These are phyloP conservation scores for Ginglymostoma cirratum DNA, from an alignment of 2,113 vertebrate species.

Conservation along the genomic window DNA sequence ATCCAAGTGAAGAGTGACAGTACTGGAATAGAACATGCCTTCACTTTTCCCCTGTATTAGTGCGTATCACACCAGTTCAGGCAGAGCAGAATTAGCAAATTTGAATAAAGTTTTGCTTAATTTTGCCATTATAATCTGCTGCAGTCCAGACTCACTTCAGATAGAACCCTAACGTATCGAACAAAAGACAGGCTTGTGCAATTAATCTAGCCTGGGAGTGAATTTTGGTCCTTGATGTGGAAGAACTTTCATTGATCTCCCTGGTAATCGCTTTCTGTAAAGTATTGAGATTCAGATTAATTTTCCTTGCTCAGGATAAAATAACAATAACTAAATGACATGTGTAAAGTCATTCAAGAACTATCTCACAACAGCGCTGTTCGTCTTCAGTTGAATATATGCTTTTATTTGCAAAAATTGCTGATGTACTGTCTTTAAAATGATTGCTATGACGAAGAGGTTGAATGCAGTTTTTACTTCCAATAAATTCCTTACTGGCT, in stretches of 20 bases:
- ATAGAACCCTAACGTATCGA: background rate
- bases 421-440: background rate
- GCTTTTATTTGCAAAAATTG: background rate
- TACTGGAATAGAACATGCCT: background rate
- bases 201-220: background rate
- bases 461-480: background rate
- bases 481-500: background rate
- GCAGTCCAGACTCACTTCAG: background rate
- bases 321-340: background rate
- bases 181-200: background rate
- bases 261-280: background rate
- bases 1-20: background rate
- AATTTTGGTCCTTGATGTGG: background rate
- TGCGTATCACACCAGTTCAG: background rate
- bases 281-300: background rate
- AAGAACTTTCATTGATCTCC: background rate
- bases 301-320: background rate
- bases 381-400: background rate
- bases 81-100: background rate
- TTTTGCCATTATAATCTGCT: background rate
- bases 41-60: background rate
- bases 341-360: too few species aligned
- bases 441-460: background rate
- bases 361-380: background rate
- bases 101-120: background rate